Conservation (phyloP, 30 jellyfish, hydroid and myxozoan genomes). For the Pelagia noctiluca region DNA sequence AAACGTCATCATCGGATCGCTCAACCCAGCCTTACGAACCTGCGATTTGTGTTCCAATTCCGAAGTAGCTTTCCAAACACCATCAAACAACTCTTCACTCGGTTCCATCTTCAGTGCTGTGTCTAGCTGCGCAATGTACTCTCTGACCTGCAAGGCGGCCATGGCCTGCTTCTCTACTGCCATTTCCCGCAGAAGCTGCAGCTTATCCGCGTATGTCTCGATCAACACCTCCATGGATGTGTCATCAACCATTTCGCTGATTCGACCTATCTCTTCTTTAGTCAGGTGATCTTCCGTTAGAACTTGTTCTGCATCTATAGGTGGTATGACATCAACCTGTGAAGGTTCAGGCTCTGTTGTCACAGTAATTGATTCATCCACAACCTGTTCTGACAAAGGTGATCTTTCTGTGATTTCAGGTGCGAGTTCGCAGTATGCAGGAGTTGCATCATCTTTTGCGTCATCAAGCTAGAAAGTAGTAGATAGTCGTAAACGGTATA, state of each 20-base stretch:
- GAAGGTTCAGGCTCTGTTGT: not conserved
- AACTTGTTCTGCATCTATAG: not conserved
- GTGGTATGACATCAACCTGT: not conserved
- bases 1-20: not conserved
- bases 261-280: conserved; percentile 4
- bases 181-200: conserved; percentile 28
- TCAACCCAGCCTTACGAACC: not conserved
- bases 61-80: conserved; percentile 69
- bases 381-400: too few relatives aligned
- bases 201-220: conserved; percentile 41
- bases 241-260: conserved; percentile 35
- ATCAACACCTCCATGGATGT: conserved; percentile 73
- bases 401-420: too few relatives aligned
- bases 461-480: too few relatives aligned
- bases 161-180: conserved; percentile 40
- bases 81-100: conserved; percentile 49
- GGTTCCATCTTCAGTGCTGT: conserved; percentile 52
- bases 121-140: conserved; percentile 61
- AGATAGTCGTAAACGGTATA: too few relatives aligned
- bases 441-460: not conserved
- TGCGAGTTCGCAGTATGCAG: not conserved
- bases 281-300: conserved; percentile 9
- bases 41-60: conserved; percentile 75
- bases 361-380: not conserved
- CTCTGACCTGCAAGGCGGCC: conserved; percentile 66